Evolutionary conservation across 2,797 vertebrate genomes (phyloP).

Genomic region (Sternotherus odoratus): DNA sequence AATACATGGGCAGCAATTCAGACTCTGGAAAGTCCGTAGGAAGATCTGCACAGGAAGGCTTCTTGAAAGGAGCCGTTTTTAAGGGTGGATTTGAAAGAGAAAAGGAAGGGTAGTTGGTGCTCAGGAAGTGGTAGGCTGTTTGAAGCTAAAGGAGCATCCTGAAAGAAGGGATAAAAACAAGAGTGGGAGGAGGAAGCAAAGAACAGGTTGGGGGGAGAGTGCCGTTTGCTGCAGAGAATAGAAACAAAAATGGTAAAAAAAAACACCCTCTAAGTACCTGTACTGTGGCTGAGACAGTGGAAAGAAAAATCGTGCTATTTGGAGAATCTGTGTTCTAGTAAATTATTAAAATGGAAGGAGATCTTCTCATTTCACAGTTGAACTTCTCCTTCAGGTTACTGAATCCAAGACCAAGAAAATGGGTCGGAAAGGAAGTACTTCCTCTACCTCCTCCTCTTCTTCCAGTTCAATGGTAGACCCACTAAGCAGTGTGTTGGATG

Average conservation of each 20-base stretch:
- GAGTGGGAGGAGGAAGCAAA: neutral
- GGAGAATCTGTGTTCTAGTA: neutral
- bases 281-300: neutral
- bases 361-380: neutral
- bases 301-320: neutral
- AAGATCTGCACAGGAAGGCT: neutral
- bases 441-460: constrained; percentile 93
- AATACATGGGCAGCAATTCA: constrained; percentile 37
- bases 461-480: constrained; percentile 90
- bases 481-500: constrained; percentile 93
- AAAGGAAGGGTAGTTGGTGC: neutral
- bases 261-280: neutral
- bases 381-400: constrained; percentile 82
- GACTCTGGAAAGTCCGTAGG: neutral
- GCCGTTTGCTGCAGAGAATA: neutral
- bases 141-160: neutral
- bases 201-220: neutral
- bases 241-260: neutral
- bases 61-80: rapidly evolving
- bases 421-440: constrained; percentile 91
- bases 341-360: neutral
- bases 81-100: neutral
- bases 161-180: neutral
- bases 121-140: neutral
- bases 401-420: constrained; percentile 92